Evolutionary conservation across 2,797 vertebrate species (phyloP).

Genomic region (Eutrigla gurnardus): DNA sequence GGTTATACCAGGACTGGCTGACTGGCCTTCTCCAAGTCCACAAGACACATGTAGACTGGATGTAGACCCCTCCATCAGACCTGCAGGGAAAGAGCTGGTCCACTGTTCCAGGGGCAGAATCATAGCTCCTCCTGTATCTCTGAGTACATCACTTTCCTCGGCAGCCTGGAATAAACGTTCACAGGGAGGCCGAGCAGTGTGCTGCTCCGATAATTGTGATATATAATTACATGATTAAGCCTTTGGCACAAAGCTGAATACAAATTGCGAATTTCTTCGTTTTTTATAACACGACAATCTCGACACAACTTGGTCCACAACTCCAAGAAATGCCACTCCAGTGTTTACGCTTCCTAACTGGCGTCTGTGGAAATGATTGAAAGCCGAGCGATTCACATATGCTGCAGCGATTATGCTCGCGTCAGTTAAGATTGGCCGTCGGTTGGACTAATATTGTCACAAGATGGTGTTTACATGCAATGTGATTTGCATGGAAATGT

Average conservation of each 20-base stretch:
- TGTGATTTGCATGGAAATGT: slow-evolving; percentile 36
- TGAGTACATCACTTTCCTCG: too few species aligned
- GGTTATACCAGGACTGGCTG: too few species aligned
- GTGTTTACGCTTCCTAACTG: slow-evolving; percentile 26
- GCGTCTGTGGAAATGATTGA: slow-evolving; percentile 42
- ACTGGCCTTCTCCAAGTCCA: too few species aligned
- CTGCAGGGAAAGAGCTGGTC: too few species aligned
- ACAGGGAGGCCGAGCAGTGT: too few species aligned
- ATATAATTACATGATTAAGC: neutral
- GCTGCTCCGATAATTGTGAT: neutral
- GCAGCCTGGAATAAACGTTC: too few species aligned
- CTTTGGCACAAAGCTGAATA: neutral
- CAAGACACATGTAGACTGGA: too few species aligned
- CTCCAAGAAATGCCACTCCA: slow-evolving; percentile 13
- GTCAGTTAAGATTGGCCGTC: slow-evolving; percentile 32
- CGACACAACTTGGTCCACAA: slow-evolving; percentile 11
- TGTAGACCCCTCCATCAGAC: too few species aligned
- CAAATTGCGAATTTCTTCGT: neutral
- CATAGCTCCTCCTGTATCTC: too few species aligned
- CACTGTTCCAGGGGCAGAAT: too few species aligned
- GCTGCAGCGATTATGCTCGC: slow-evolving; percentile 26
- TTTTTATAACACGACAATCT: slow-evolving; percentile 1
- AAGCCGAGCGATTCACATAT: slow-evolving; percentile 36
- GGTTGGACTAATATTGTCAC: slow-evolving; percentile 36
- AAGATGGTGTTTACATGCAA: slow-evolving; percentile 28